phyloP scores from a whole-genome alignment of 1,140 invertebrate species.

The Tetragonula clypearis region DNA sequence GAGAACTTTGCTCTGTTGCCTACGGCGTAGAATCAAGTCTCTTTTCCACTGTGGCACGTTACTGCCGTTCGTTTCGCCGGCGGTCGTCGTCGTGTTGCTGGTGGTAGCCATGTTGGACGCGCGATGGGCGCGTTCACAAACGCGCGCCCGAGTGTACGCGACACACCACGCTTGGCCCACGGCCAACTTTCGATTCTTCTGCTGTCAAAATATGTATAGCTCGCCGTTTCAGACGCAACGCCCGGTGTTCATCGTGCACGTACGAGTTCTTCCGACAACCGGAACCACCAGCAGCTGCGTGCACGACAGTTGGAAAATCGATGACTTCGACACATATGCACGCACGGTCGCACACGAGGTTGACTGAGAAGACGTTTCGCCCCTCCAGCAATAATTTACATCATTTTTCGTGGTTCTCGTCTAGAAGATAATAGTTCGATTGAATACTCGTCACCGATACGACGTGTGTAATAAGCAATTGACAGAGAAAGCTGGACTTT shows the following conservation, averaged over 20 bases:
- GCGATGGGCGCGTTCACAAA: slow-evolving; percentile 54
- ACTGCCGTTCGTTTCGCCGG: slow-evolving; percentile 53
- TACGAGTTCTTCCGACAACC: slow-evolving; percentile 6
- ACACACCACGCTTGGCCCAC: too few relatives aligned
- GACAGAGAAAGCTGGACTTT: neutral
- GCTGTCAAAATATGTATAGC: neutral
- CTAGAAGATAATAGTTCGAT: neutral
- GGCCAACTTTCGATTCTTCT: neutral
- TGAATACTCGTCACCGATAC: neutral
- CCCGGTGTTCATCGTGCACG: slow-evolving; percentile 1
- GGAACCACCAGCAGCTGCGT: neutral
- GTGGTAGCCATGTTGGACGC: slow-evolving; percentile 72
- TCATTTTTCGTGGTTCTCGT: neutral
- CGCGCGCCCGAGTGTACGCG: slow-evolving; percentile 27
- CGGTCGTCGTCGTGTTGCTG: slow-evolving; percentile 58
- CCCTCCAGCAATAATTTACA: neutral
- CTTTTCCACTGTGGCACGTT: slow-evolving; percentile 87
- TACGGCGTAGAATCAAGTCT: slow-evolving; percentile 86
- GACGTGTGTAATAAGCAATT: too few relatives aligned
- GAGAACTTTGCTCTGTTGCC: slow-evolving; percentile 75
- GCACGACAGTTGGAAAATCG: slow-evolving; percentile 29
- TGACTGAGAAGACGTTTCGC: slow-evolving; percentile 2
- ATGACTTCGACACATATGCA: slow-evolving; percentile 38
- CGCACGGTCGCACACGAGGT: slow-evolving; percentile 20
- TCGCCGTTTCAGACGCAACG: neutral